These are phyloP conservation scores for Choristoneura fumiferana DNA, from an alignment of 1,140 invertebrate species.

Conservation along the genomic window DNA sequence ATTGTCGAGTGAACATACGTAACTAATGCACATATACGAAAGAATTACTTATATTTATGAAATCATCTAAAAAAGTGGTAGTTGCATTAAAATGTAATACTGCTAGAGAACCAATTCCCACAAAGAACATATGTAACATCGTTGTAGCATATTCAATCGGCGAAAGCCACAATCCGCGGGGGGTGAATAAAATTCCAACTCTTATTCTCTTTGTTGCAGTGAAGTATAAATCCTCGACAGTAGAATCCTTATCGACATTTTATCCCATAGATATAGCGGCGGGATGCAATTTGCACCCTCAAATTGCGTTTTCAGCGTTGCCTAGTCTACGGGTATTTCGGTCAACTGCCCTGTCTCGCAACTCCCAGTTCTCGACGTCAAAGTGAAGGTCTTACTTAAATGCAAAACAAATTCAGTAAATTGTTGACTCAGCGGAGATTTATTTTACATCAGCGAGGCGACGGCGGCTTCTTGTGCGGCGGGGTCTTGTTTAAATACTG, in stretches of 20 bases:
- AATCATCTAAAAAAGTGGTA: too few relatives aligned
- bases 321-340: constrained; percentile 26
- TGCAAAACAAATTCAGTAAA: constrained; percentile 7
- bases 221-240: constrained; percentile 29
- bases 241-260: constrained; percentile 35
- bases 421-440: constrained; percentile 1
- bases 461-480: too few relatives aligned
- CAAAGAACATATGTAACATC: not conserved
- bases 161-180: not conserved
- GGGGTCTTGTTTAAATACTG: too few relatives aligned
- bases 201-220: constrained; percentile 26
- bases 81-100: too few relatives aligned
- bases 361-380: not conserved
- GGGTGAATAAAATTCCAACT: constrained; percentile 21
- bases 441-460: not conserved
- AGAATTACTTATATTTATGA: too few relatives aligned
- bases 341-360: constrained; percentile 22
- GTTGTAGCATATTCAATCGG: constrained; percentile 6
- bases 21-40: too few relatives aligned
- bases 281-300: constrained; percentile 38
- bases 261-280: constrained; percentile 28
- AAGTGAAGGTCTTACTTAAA: constrained; percentile 4
- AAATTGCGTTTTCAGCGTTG: constrained; percentile 33
- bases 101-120: too few relatives aligned
- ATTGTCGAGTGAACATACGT: too few relatives aligned